Conservation (phyloP, 2,113 vertebrate species). For the Stigmatopora nigra region DNA sequence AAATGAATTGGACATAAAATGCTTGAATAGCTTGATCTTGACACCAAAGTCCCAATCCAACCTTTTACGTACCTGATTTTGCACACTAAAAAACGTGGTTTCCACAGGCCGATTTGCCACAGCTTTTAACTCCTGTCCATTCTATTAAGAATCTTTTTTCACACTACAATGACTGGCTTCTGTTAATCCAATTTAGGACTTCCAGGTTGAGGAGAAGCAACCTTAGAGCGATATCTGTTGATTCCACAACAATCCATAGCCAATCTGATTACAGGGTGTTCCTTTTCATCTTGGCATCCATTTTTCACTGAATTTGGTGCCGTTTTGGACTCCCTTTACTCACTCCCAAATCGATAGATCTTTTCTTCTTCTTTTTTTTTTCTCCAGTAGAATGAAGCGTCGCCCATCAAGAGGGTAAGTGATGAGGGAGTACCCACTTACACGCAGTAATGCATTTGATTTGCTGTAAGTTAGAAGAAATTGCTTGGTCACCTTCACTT, state of each 20-base stretch:
- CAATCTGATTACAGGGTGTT: conserved; percentile 56
- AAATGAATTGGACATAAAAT: too few species aligned
- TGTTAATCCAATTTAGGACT: conserved; percentile 58
- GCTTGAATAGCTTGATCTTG: too few species aligned
- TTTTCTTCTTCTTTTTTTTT: conserved; percentile 48
- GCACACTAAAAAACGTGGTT: neutral
- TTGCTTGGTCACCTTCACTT: conserved; percentile 9
- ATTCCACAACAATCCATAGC: conserved; percentile 51
- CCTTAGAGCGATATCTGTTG: conserved; percentile 49
- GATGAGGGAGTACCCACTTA: conserved; percentile 26
- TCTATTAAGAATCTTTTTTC: conserved; percentile 46
- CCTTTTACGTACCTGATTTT: too few species aligned
- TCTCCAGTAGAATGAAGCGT: conserved; percentile 33
- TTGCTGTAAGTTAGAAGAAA: conserved; percentile 49
- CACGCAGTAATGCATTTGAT: conserved; percentile 47
- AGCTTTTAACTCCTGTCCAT: conserved; percentile 51
- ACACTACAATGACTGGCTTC: conserved; percentile 45
- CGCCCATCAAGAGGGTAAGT: conserved; percentile 18
- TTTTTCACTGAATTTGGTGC: conserved; percentile 55
- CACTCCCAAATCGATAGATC: conserved; percentile 53
- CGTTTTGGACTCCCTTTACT: conserved; percentile 36
- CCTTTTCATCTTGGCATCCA: conserved; percentile 43
- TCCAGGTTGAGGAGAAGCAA: conserved; percentile 39
- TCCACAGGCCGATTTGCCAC: conserved; percentile 45
- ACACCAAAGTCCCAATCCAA: too few species aligned